phyloP scores from a whole-genome alignment of 2,888 invertebrate genomes.

The Melipona bicolor region DNA sequence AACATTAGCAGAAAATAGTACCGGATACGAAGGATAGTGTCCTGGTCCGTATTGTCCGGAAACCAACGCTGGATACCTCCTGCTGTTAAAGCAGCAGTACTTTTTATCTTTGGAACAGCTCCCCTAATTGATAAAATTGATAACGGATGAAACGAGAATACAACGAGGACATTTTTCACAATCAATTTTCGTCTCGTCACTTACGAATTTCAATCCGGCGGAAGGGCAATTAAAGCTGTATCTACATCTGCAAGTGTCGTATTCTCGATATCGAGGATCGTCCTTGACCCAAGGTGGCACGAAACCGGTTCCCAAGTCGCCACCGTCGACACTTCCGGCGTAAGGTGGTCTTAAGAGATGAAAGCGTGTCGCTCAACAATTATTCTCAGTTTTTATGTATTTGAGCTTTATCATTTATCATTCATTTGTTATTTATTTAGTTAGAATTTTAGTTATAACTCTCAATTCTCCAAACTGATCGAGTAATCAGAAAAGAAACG shows the following conservation, averaged over 20 bases:
- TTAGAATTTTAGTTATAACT: too few species aligned
- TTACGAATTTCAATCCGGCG: slow-evolving; percentile 86
- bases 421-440: too few species aligned
- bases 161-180: too few species aligned
- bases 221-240: slow-evolving; percentile 86
- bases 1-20: slow-evolving; percentile 29
- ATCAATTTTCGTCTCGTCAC: slow-evolving; percentile 50
- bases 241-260: slow-evolving; percentile 85
- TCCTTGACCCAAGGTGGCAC: slow-evolving; percentile 83
- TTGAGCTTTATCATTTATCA: neutral
- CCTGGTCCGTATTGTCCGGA: slow-evolving; percentile 60
- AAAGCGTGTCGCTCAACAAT: neutral
- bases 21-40: slow-evolving; percentile 65
- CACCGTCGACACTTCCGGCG: slow-evolving; percentile 34
- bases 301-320: slow-evolving; percentile 17
- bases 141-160: neutral
- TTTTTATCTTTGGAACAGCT: slow-evolving; percentile 87
- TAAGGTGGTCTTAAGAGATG: slow-evolving; percentile 63
- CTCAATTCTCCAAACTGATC: too few species aligned
- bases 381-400: neutral
- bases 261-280: slow-evolving; percentile 73
- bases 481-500: too few species aligned
- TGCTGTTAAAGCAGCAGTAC: slow-evolving; percentile 87
- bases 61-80: slow-evolving; percentile 67
- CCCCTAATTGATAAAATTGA: slow-evolving; percentile 84